Conservation (phyloP, 2,888 invertebrate species). For the Spisula solida region DNA sequence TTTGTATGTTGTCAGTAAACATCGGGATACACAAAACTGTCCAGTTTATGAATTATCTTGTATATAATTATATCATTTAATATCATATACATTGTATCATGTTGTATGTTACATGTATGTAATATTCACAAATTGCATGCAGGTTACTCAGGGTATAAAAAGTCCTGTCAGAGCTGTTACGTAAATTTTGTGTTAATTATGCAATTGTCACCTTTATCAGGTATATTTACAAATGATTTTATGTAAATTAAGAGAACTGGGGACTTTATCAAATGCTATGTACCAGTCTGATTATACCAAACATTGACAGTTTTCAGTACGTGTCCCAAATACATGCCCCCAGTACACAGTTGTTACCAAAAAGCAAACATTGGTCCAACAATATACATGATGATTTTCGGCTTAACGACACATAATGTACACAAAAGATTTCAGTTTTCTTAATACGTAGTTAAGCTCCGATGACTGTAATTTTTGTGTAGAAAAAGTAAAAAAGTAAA, state of each 20-base stretch:
- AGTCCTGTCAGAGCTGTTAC: background rate
- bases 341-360: conserved; percentile 45
- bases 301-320: background rate
- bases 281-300: background rate
- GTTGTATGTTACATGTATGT: background rate
- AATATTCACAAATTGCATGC: background rate
- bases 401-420: conserved; percentile 57
- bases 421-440: conserved; percentile 40
- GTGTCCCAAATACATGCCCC: background rate
- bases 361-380: conserved; percentile 22
- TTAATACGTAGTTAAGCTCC: conserved; percentile 28
- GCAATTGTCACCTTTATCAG: background rate
- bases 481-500: conserved; percentile 62
- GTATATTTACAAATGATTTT: background rate
- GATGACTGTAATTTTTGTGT: conserved; percentile 44
- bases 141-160: background rate
- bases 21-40: background rate
- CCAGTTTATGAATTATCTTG: background rate
- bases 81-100: background rate
- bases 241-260: background rate
- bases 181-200: background rate
- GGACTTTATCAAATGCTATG: background rate
- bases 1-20: conserved; percentile 4
- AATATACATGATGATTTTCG: conserved; percentile 63
- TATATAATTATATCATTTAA: conserved; percentile 2